Evolutionary conservation across 1,140 invertebrate genomes (phyloP), one percentile per base, ranked within the genome.

Genomic region (Microplitis mediator): DNA sequence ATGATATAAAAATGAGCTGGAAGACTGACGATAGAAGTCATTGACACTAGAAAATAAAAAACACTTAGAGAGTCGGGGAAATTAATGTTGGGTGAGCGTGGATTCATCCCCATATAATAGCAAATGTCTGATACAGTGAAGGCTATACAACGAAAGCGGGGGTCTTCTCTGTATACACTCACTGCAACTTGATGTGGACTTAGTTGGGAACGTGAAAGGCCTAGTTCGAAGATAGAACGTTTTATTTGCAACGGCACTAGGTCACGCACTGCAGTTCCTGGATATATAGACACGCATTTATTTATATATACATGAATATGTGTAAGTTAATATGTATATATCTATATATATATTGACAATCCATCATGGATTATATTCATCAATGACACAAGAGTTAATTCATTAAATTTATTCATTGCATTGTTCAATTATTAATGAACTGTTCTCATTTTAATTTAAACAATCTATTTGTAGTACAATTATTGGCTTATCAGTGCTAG

Each of bases 181-280:
- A 75, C 78, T 79, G 56, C 45, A 64, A 69, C 65, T 69, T 64
- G 61, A 34, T 71, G 76, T 77, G 77, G 79, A 77, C 79, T 82
- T 84, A 81, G 83, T 82, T 83, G 84, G 79, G 83, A 85, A 85
- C 80, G 84, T 81, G 79, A 79, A 83, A 87, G 85, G 85, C 85
- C 84, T 86, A 86, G 84, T 85, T 86, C 79, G 79, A 81, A 85
- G 84, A 83, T 84, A 81, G 81, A 86, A 84, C 82, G 78, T 75
- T n/a, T n/a, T n/a, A n/a, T n/a, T 77, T 75, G 79, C 83, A 85
- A 85, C 85, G 84, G 83, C 84, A 87, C 85, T 87, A 85, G 85
- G 85, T 87, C 85, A 87, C 83, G 85, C 84, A 86, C 85, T 79
- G 82, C 81, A 85, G 83, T 85, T 85, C 82, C 84, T 85, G 82